These are phyloP conservation scores for Sclerurus mexicanus DNA, from an alignment of 2,113 vertebrate genomes.

Conservation along the genomic window DNA sequence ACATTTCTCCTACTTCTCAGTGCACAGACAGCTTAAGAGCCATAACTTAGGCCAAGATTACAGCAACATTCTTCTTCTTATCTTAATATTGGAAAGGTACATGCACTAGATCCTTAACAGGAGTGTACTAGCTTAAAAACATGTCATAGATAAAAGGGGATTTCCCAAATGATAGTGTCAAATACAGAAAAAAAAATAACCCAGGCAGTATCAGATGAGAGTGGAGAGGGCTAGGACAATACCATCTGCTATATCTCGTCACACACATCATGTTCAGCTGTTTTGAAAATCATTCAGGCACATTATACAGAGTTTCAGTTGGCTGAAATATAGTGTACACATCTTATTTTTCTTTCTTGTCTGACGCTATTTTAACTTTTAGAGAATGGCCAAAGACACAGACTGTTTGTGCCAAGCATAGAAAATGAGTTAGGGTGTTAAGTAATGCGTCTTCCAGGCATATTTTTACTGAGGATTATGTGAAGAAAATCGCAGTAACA, in stretches of 20 bases:
- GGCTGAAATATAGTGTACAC: neutral
- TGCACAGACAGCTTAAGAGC: conserved; percentile 43
- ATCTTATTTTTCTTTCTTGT: neutral
- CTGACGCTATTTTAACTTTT: neutral
- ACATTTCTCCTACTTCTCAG: conserved; percentile 60
- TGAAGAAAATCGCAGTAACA: neutral
- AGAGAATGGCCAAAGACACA: neutral
- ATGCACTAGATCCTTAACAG: neutral
- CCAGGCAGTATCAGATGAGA: neutral
- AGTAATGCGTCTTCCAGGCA: neutral
- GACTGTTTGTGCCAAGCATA: neutral
- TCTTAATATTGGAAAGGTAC: conserved; percentile 49
- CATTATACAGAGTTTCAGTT: neutral
- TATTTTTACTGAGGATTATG: neutral
- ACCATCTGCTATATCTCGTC: neutral
- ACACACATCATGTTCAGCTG: neutral
- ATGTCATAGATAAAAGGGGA: conserved; percentile 1
- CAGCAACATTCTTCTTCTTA: conserved; percentile 40
- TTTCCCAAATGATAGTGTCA: conserved; percentile 8
- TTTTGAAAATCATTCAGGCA: neutral
- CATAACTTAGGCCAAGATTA: conserved; percentile 6
- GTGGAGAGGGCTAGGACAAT: neutral
- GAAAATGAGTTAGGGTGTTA: neutral
- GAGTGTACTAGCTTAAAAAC: neutral
- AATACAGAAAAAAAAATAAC: neutral